phyloP scores from a whole-genome alignment of 2,888 invertebrate species.

The Acrobeloides nanus region DNA sequence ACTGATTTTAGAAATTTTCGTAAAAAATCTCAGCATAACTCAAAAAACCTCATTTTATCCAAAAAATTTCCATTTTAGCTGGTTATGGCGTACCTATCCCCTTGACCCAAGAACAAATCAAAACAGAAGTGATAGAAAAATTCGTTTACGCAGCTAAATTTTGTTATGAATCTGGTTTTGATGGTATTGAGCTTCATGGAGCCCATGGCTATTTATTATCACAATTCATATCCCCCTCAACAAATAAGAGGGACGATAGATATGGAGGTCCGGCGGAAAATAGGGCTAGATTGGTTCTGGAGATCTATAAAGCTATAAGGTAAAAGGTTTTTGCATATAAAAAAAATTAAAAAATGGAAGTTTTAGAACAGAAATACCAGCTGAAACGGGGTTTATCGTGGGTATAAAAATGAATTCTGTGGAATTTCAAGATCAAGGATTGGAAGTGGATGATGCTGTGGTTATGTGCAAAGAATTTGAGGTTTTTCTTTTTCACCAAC shows the following conservation, averaged over 20 bases:
- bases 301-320: slow-evolving; percentile 36
- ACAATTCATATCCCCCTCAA: slow-evolving; percentile 36
- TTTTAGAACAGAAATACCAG: slow-evolving; percentile 26
- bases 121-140: slow-evolving; percentile 24
- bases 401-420: slow-evolving; percentile 40
- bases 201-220: slow-evolving; percentile 40
- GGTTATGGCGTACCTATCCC: slow-evolving; percentile 31
- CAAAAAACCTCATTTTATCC: no score
- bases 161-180: slow-evolving; percentile 26
- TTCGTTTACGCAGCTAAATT: slow-evolving; percentile 27
- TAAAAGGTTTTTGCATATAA: slow-evolving; percentile 4
- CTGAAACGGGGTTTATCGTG: slow-evolving; percentile 27
- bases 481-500: slow-evolving; percentile 1
- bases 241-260: slow-evolving; percentile 35
- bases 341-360: background rate
- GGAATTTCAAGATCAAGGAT: slow-evolving; percentile 33
- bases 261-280: slow-evolving; percentile 37
- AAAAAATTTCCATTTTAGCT: background rate
- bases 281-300: slow-evolving; percentile 29
- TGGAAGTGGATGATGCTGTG: slow-evolving; percentile 27
- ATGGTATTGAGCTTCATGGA: slow-evolving; percentile 39
- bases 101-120: slow-evolving; percentile 30
- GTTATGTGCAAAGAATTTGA: slow-evolving; percentile 15
- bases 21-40: no score
- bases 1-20: no score